Percentiles rank a stretch among this genome's conserved stretches.
Evolutionary conservation across 2,888 invertebrate species (phyloP).

Genomic region (Chrysolina oricalcia): DNA sequence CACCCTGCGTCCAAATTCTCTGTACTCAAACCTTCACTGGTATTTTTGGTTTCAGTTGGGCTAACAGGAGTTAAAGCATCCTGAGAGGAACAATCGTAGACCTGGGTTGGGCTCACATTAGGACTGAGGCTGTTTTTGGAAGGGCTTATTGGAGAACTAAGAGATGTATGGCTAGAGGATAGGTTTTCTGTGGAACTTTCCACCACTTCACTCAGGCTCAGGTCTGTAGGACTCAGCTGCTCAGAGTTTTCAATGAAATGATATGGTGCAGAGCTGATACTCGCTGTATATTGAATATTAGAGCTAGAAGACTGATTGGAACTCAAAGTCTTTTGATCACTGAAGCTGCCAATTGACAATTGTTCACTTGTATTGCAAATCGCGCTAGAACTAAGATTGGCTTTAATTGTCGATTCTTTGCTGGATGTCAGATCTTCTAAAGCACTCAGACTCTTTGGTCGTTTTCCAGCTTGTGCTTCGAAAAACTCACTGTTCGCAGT

Average conservation of each 20-base stretch:
- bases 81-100: slow-evolving; percentile 52
- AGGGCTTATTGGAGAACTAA: slow-evolving; percentile 66
- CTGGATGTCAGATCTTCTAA: slow-evolving; percentile 62
- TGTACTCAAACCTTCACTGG: slow-evolving; percentile 55
- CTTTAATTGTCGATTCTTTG: slow-evolving; percentile 58
- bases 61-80: slow-evolving; percentile 54
- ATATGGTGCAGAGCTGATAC: slow-evolving; percentile 61
- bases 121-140: slow-evolving; percentile 66
- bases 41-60: slow-evolving; percentile 54
- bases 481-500: slow-evolving; percentile 47
- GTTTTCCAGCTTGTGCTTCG: slow-evolving; percentile 51
- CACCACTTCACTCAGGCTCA: slow-evolving; percentile 67
- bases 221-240: slow-evolving; percentile 61
- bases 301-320: slow-evolving; percentile 63
- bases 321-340: slow-evolving; percentile 59
- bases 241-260: slow-evolving; percentile 64
- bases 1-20: slow-evolving; percentile 53
- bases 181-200: slow-evolving; percentile 66
- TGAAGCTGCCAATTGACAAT: slow-evolving; percentile 57
- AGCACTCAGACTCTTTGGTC: slow-evolving; percentile 69
- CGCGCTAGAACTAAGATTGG: slow-evolving; percentile 63
- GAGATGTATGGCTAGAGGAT: slow-evolving; percentile 72
- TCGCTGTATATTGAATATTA: slow-evolving; percentile 64
- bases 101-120: slow-evolving; percentile 66
- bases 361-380: slow-evolving; percentile 64